phyloP scores from a whole-genome alignment of 2,888 invertebrate genomes.

The Erebia ligea region DNA sequence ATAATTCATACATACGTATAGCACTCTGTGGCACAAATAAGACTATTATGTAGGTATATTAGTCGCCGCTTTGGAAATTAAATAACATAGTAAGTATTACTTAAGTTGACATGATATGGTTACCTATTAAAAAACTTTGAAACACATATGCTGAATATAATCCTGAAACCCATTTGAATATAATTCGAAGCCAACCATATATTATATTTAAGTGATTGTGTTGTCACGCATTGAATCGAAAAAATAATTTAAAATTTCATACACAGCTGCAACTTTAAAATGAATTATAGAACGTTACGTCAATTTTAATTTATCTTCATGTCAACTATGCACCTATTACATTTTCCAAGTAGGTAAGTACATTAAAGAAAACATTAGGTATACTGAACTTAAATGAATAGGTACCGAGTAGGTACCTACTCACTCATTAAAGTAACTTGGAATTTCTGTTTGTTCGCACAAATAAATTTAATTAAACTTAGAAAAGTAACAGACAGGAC shows the following conservation, averaged over 20 bases:
- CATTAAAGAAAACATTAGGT: background rate
- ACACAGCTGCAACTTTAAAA: conserved; percentile 17
- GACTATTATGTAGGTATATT: background rate
- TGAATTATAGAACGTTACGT: conserved; percentile 3
- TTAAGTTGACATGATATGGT: background rate
- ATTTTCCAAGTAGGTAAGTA: background rate
- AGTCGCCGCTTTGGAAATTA: background rate
- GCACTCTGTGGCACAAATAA: no score
- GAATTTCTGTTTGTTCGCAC: conserved; percentile 24
- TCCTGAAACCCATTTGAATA: conserved; percentile 26
- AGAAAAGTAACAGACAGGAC: conserved; percentile 20
- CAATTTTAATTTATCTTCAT: background rate
- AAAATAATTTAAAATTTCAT: conserved; percentile 25
- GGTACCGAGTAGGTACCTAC: background rate
- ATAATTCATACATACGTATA: no score
- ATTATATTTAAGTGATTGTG: conserved; percentile 20
- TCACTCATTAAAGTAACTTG: background rate
- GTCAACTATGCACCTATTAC: background rate
- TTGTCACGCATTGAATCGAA: conserved; percentile 31
- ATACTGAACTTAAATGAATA: background rate
- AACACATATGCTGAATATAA: background rate
- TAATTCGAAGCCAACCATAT: conserved; percentile 27
- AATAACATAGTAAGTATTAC: no score
- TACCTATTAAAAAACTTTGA: background rate
- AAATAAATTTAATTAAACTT: conserved; percentile 64